phyloP scores from a whole-genome alignment of 2,888 invertebrate species.

The Iphiclides podalirius region DNA sequence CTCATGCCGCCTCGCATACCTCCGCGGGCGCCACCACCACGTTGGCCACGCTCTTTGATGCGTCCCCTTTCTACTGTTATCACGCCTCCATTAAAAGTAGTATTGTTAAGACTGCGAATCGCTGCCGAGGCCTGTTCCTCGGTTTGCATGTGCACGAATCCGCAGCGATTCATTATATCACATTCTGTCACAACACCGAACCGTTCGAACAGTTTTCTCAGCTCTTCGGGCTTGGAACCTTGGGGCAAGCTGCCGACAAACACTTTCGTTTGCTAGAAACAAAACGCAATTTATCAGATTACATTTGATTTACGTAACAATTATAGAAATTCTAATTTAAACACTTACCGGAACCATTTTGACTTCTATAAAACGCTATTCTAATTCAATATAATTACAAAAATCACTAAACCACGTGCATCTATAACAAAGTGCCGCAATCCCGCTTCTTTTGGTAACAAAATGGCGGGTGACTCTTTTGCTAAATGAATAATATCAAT shows the following conservation, averaged over 20 bases:
- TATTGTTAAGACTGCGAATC: slow-evolving; percentile 88
- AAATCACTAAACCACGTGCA: slow-evolving; percentile 28
- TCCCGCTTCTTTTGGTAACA: slow-evolving; percentile 24
- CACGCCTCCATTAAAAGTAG: slow-evolving; percentile 89
- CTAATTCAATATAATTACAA: slow-evolving; percentile 27
- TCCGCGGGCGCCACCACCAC: slow-evolving; percentile 70
- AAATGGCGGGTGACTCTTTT: slow-evolving; percentile 26
- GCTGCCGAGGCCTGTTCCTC: slow-evolving; percentile 90
- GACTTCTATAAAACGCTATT: slow-evolving; percentile 21
- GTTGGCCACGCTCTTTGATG: slow-evolving; percentile 84
- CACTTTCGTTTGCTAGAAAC: slow-evolving; percentile 87
- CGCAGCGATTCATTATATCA: slow-evolving; percentile 96
- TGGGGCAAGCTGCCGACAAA: slow-evolving; percentile 96
- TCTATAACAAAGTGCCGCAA: slow-evolving; percentile 19
- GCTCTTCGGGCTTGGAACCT: slow-evolving; percentile 90
- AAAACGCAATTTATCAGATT: slow-evolving; percentile 25
- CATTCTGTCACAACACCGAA: slow-evolving; percentile 95
- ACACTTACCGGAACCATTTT: slow-evolving; percentile 72
- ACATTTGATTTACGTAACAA: slow-evolving; percentile 29
- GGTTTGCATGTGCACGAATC: slow-evolving; percentile 94
- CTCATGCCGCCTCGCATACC: slow-evolving; percentile 70
- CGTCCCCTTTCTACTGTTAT: slow-evolving; percentile 92
- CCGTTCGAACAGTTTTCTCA: slow-evolving; percentile 90
- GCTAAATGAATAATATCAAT: slow-evolving; percentile 5
- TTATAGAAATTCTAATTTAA: slow-evolving; percentile 14